Conservation (phyloP, 2,888 invertebrate species). For the Theretra japonica region DNA sequence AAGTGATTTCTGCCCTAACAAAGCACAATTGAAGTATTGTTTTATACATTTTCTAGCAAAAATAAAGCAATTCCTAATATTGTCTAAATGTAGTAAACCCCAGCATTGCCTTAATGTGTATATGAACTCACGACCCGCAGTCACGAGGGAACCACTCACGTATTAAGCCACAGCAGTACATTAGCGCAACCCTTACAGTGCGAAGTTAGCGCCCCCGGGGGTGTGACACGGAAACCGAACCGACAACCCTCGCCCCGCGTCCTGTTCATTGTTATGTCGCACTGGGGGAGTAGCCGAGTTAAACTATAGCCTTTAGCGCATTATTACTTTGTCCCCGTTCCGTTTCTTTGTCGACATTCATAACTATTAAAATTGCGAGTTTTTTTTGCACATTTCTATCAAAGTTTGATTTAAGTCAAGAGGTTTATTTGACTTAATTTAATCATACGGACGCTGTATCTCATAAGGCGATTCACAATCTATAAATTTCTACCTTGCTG, state of each 20-base stretch:
- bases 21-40: too few species aligned
- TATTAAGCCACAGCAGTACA: conserved; percentile 9
- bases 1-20: too few species aligned
- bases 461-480: too few species aligned
- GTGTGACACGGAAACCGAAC: conserved; percentile 16
- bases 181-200: conserved; percentile 11
- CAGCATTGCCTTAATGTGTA: background rate
- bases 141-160: background rate
- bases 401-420: background rate
- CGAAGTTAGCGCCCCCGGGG: conserved; percentile 19
- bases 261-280: conserved; percentile 12
- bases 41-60: background rate
- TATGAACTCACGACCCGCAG: background rate
- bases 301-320: background rate
- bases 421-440: background rate
- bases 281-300: conserved; percentile 16
- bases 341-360: conserved; percentile 1
- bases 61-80: background rate
- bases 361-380: background rate
- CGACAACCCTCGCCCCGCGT: conserved; percentile 6
- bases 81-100: background rate
- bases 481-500: too few species aligned
- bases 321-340: background rate
- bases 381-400: background rate
- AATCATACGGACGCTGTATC: too few species aligned